phyloP scores from a whole-genome alignment of 2,888 invertebrate species.

The Tanypteryx hageni region DNA sequence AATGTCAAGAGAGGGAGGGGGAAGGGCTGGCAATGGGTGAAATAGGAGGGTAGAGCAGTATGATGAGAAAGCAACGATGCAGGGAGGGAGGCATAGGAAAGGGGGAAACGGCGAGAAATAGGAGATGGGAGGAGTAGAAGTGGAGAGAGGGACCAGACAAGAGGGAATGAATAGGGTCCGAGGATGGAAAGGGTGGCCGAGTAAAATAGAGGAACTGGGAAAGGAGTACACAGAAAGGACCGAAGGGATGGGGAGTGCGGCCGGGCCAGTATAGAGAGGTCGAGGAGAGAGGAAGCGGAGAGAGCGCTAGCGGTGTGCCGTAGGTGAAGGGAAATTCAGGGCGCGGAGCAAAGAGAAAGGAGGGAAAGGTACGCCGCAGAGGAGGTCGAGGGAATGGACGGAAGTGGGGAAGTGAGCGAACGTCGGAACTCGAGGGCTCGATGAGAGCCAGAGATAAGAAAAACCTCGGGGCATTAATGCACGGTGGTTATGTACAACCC shows the following conservation, averaged over 20 bases:
- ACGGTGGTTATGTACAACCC: too few relatives aligned
- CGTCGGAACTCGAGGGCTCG: background rate
- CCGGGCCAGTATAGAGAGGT: background rate
- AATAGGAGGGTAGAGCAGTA: background rate
- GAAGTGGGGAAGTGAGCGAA: background rate
- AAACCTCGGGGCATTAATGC: too few relatives aligned
- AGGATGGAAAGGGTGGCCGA: background rate
- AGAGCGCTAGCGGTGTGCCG: background rate
- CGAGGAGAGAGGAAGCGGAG: background rate
- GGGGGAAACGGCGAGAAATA: background rate
- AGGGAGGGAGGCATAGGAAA: background rate
- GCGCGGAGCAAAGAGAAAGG: slow-evolving; percentile 34
- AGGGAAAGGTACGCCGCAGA: slow-evolving; percentile 47
- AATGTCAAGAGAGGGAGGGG: background rate
- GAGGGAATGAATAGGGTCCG: slow-evolving; percentile 42
- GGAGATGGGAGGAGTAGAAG: background rate
- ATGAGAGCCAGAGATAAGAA: too few relatives aligned
- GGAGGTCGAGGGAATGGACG: slow-evolving; percentile 27
- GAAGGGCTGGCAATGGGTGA: background rate
- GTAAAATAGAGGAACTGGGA: background rate
- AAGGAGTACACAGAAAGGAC: background rate
- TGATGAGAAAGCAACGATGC: background rate
- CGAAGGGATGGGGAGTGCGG: background rate
- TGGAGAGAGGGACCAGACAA: background rate
- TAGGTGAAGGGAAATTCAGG: slow-evolving; percentile 46